Evolutionary conservation across 1,140 invertebrate species (phyloP), one percentile per base, ranked within the genome.

Genomic region (Cataglyphis hispanica): DNA sequence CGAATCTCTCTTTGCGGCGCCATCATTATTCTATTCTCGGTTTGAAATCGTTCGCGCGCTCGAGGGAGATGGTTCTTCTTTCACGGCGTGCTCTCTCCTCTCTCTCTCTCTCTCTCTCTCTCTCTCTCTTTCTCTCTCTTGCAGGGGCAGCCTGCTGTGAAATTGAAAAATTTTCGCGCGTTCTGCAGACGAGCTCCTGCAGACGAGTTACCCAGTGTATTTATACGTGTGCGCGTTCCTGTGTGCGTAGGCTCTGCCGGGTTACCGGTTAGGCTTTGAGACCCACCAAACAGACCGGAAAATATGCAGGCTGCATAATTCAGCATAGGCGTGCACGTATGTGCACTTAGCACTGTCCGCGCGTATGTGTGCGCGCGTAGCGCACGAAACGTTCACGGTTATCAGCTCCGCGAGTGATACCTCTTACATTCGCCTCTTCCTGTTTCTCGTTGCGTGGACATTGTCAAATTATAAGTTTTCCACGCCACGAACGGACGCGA

Each of bases 211-310:
- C 69, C 84, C 87, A 76, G 61, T 86, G 87, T 78, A 40, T 22
- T 25, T 46, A 37, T 22, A 27, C 25, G 2, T 11, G 37, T 4
- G 74, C 2, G 60, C 27, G 60, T 13, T 31, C 8, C 22, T 19
- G 34, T 22, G 89, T 86, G 78, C 78, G 84, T 87, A 86, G 90
- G 90, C 88, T 91, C 88, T 91, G 86, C 86, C 87, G 87, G 91
- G 87, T 92, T 93, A 92, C 93, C 91, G 93, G 93, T 93, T 94
- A 94, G 92, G 92, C 93, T 94, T 94, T 94, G 91, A 94, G 92
- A 94, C 92, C 92, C 93, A 94, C 93, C 93, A 94, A 94, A 95
- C 94, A 95, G 94, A 94, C 94, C 94, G 93, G 94, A 95, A 94
- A 94, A 95, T 94, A 94, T 94, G 93, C 92, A 94, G 91, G 91